Evolutionary conservation across 1,140 invertebrate species (phyloP).

Genomic region (Sitodiplosis mosellana): DNA sequence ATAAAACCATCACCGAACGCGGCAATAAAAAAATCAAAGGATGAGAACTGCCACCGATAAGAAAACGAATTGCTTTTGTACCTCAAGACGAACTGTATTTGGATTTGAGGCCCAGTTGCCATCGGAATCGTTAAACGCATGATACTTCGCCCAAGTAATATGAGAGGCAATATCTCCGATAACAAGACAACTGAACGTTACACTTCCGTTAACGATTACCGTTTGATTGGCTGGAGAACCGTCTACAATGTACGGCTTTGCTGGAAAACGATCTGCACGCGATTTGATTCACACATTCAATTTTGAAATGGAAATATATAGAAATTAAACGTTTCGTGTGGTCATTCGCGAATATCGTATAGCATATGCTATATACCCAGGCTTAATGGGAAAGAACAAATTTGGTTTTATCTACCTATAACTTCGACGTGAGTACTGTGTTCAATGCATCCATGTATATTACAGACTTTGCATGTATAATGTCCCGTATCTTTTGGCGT

Average conservation of each 20-base stretch:
- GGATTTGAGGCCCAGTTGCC: slow-evolving; percentile 31
- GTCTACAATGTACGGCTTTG: slow-evolving; percentile 58
- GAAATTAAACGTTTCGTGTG: too few species aligned
- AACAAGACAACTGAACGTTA: slow-evolving; percentile 50
- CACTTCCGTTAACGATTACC: slow-evolving; percentile 46
- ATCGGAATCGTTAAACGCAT: slow-evolving; percentile 29
- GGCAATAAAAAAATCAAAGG: too few species aligned
- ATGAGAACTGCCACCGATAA: slow-evolving; percentile 7
- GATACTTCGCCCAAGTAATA: slow-evolving; percentile 46
- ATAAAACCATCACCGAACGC: background rate
- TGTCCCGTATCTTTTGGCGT: slow-evolving; percentile 59
- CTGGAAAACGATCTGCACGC: slow-evolving; percentile 46
- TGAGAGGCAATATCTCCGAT: slow-evolving; percentile 54
- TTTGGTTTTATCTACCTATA: slow-evolving; percentile 34
- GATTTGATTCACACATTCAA: background rate
- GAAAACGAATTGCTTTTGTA: slow-evolving; percentile 5
- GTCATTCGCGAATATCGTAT: background rate
- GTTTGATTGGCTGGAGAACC: slow-evolving; percentile 64
- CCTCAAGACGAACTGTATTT: slow-evolving; percentile 5
- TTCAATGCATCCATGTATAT: slow-evolving; percentile 53
- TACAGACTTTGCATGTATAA: slow-evolving; percentile 73
- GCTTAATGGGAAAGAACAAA: too few species aligned
- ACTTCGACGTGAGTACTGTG: slow-evolving; percentile 54
- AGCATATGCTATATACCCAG: too few species aligned
- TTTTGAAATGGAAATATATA: too few species aligned